phyloP scores from a whole-genome alignment of 2,113 vertebrate genomes.

The Eolophus roseicapilla region DNA sequence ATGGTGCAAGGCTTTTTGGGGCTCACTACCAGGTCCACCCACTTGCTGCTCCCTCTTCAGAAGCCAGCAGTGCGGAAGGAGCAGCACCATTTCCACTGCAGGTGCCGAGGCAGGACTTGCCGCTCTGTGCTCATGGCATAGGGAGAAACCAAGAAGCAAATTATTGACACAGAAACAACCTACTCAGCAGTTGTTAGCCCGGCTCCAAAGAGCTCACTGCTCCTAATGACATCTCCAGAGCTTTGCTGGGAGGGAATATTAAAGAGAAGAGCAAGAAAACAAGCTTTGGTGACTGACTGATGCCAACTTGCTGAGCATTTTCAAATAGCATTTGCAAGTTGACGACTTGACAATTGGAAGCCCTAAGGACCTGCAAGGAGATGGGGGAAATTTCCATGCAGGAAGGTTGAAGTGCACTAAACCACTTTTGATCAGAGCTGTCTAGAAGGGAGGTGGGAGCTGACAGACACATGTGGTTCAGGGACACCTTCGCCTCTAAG shows the following conservation, averaged over 20 bases:
- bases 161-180: neutral
- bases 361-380: neutral
- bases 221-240: slow-evolving; percentile 45
- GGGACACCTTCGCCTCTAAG: neutral
- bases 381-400: neutral
- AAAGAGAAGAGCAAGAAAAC: neutral
- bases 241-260: slow-evolving; percentile 12
- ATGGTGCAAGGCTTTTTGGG: neutral
- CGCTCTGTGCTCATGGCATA: accelerated
- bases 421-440: neutral
- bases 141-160: neutral
- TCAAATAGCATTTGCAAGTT: neutral
- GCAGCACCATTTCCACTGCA: neutral
- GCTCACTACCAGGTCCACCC: neutral
- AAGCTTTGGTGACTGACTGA: neutral
- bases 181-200: neutral
- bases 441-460: neutral
- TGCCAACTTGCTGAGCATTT: neutral
- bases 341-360: neutral
- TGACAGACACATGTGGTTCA: neutral
- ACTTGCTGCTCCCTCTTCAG: neutral
- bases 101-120: neutral
- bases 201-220: neutral
- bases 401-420: neutral
- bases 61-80: neutral